phyloP scores from a whole-genome alignment of 2,888 invertebrate genomes.

The Aphidius colemani region DNA sequence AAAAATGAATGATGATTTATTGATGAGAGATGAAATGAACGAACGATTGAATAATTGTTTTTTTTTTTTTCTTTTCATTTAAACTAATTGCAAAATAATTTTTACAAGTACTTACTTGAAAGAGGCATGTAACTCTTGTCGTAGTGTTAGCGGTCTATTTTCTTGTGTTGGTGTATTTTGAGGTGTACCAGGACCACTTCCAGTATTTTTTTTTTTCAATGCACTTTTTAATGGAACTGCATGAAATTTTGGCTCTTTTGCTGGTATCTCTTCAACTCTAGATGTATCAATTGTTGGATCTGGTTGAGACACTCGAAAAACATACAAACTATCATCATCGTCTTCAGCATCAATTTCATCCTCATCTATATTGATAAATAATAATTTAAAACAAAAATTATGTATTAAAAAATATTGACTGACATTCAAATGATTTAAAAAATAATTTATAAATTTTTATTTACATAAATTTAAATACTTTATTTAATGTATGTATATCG shows the following conservation, averaged over 20 bases:
- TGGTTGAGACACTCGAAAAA: slow-evolving; percentile 66
- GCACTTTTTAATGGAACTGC: slow-evolving; percentile 92
- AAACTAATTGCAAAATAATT: too few relatives aligned
- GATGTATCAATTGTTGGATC: slow-evolving; percentile 78
- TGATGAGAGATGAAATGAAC: slow-evolving; percentile 22
- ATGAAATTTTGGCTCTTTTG: slow-evolving; percentile 89
- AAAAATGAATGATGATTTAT: slow-evolving; percentile 50
- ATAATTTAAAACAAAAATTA: not conserved
- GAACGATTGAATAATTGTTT: slow-evolving; percentile 2
- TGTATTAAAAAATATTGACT: not conserved
- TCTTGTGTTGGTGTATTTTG: slow-evolving; percentile 76
- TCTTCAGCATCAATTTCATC: slow-evolving; percentile 72
- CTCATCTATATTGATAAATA: slow-evolving; percentile 60
- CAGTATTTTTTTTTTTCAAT: slow-evolving; percentile 76
- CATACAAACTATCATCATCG: slow-evolving; percentile 63
- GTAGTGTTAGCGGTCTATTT: slow-evolving; percentile 68
- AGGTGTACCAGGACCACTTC: slow-evolving; percentile 70
- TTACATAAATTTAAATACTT: too few relatives aligned
- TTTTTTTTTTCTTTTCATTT: too few relatives aligned
- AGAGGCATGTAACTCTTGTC: slow-evolving; percentile 79
- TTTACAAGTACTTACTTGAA: slow-evolving; percentile 71
- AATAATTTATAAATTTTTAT: too few relatives aligned
- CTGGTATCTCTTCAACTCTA: slow-evolving; percentile 88
- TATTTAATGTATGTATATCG: too few relatives aligned
- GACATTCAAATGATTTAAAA: too few relatives aligned